Conservation (phyloP, 2,113 vertebrate genomes). For the Trinectes maculatus region DNA sequence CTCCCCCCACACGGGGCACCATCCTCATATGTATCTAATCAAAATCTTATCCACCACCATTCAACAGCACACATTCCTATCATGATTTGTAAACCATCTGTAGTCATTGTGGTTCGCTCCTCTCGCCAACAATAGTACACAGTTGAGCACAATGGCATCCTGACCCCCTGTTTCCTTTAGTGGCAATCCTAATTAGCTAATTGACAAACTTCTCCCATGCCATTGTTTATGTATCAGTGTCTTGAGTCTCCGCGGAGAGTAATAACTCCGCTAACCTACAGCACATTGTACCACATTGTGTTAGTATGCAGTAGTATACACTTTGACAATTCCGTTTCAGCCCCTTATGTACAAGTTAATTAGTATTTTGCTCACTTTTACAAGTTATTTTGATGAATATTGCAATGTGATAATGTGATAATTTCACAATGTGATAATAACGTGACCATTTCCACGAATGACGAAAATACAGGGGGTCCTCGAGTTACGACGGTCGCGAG, state of each 20-base stretch:
- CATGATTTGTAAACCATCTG: slow-evolving; percentile 60
- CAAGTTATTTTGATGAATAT: too few relatives aligned
- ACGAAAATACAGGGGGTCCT: too few relatives aligned
- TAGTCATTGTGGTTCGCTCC: slow-evolving; percentile 45
- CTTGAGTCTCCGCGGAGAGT: slow-evolving; percentile 55
- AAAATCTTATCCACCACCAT: slow-evolving; percentile 11
- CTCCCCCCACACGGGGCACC: slow-evolving; percentile 1
- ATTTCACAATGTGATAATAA: too few relatives aligned
- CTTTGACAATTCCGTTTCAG: too few relatives aligned
- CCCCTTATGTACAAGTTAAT: too few relatives aligned
- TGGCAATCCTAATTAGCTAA: slow-evolving; percentile 67
- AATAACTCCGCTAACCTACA: slow-evolving; percentile 48
- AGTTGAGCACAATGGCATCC: slow-evolving; percentile 67
- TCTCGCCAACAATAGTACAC: slow-evolving; percentile 53
- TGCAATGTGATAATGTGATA: too few relatives aligned
- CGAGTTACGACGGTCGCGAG: too few relatives aligned
- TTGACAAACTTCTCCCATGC: slow-evolving; percentile 59
- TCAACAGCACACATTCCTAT: slow-evolving; percentile 15
- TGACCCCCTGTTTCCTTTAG: slow-evolving; percentile 71
- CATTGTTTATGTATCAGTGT: slow-evolving; percentile 71
- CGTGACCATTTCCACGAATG: neutral
- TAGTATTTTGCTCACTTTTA: too few relatives aligned
- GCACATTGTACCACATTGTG: too few relatives aligned
- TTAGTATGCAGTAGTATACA: too few relatives aligned
- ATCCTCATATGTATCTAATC: slow-evolving; percentile 6